Evolutionary conservation across 2,113 vertebrate species (phyloP), one percentile per base, ranked within the genome.

Genomic region (Tricholaema leucomelas): DNA sequence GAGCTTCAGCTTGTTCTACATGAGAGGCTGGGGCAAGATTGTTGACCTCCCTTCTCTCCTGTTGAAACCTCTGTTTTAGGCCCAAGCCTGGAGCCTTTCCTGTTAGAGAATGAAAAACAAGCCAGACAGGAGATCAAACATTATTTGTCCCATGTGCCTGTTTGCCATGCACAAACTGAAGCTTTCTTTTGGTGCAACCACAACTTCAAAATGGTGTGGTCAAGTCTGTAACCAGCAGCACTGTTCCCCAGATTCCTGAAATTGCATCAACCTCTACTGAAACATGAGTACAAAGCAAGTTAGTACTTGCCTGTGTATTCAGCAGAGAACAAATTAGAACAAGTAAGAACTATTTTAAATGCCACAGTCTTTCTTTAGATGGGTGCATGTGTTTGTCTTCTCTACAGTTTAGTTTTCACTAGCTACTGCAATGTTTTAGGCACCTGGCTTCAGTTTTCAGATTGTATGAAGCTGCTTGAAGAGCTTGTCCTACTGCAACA

Each of bases 361-460:
- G 28, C 8, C 35, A 74, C 20, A 18, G 1, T 20, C 58, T 76
- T 65, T 66, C 28, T 56, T 66, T 42, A 9, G 52, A 8, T 44
- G 23, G 4, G 20, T 61, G 69, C 16, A 31, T 0, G 0, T 16
- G 24, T 38, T 82, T 0, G 0, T 44, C 25, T 58, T 31, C 31
- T 46, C 24, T 14, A 4, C 36, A 40, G n/a, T 35, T 52, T 7
- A 59, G 42, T 59, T 64, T 66, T 42, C 40, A 21, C 25, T 15
- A 10, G 16, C 27, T 66, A 9, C 78, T 48, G 48, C 15, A 11
- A 4, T 28, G 12, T 69, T 74, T n/a, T 20, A 18, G 58, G 40
- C 72, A 54, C n/a, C 21, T 16, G 69, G 8, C 63, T 79, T n/a
- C 19, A 33, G 42, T 55, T 63, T 67, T 77, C 46, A 31, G 31